Conservation (phyloP, 2,888 invertebrate species). For the Cyclophora albipunctata region DNA sequence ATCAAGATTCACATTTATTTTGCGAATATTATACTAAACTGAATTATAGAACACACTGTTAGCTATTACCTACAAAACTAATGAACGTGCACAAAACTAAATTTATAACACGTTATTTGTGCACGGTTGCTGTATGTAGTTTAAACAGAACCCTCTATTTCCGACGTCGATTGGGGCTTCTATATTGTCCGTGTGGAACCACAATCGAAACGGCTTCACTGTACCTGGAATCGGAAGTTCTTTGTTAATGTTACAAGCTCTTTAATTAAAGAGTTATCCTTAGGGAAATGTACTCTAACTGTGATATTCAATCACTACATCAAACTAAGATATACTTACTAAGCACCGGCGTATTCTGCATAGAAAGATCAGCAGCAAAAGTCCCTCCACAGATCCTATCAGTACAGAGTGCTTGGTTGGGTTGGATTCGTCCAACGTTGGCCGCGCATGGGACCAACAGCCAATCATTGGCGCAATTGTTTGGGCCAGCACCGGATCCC, state of each 20-base stretch:
- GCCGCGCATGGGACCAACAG: conserved; percentile 85
- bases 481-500: conserved; percentile 78
- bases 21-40: too few relatives aligned
- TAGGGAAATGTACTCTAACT: too few relatives aligned
- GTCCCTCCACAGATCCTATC: conserved; percentile 90
- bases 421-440: conserved; percentile 78
- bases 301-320: too few relatives aligned
- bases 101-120: conserved; percentile 73
- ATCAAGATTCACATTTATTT: too few relatives aligned
- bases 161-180: conserved; percentile 85
- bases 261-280: neutral
- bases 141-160: conserved; percentile 88
- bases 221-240: conserved; percentile 74
- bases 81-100: neutral
- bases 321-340: conserved; percentile 71
- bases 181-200: conserved; percentile 85
- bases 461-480: conserved; percentile 86
- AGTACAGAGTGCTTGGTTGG: conserved; percentile 78
- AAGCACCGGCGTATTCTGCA: conserved; percentile 79
- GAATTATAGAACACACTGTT: too few relatives aligned
- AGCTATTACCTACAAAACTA: too few relatives aligned
- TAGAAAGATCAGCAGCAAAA: conserved; percentile 82
- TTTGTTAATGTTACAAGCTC: neutral
- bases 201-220: conserved; percentile 85
- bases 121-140: conserved; percentile 90